Percentiles rank a stretch among this genome's conserved stretches.
Conservation (phyloP, 1,140 invertebrate genomes). For the Galleria mellonella region DNA sequence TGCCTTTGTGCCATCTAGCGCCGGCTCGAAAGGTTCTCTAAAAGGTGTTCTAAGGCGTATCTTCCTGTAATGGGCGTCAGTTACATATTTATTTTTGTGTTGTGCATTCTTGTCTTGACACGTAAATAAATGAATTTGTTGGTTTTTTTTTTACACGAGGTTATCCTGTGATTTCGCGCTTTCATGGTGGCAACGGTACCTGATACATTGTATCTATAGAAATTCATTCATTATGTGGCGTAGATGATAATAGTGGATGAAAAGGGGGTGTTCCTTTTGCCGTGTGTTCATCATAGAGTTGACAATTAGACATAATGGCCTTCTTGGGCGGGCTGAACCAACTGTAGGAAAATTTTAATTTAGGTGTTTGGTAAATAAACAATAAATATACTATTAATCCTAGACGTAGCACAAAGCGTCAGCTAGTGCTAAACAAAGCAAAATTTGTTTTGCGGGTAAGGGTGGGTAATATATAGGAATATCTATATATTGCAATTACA, state of each 20-base stretch:
- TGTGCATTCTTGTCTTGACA: constrained; percentile 65
- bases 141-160: constrained; percentile 24
- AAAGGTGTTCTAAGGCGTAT: constrained; percentile 64
- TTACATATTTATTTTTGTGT: constrained; percentile 71
- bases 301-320: neutral
- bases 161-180: constrained; percentile 54
- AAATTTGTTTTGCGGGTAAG: too few relatives aligned
- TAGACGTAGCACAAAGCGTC: too few relatives aligned
- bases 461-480: too few relatives aligned
- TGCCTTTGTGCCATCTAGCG: constrained; percentile 67
- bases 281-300: neutral
- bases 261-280: neutral
- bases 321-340: neutral
- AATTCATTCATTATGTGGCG: constrained; percentile 2
- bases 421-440: too few relatives aligned
- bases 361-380: too few relatives aligned
- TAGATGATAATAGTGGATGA: neutral
- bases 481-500: too few relatives aligned
- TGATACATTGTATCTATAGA: neutral
- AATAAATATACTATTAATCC: too few relatives aligned
- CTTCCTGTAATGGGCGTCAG: constrained; percentile 50
- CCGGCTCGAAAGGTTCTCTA: constrained; percentile 58
- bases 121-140: constrained; percentile 68
- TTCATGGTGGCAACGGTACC: constrained; percentile 47
- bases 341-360: neutral